Conservation (phyloP, 1,140 invertebrate species). For the Leptinotarsa texana region DNA sequence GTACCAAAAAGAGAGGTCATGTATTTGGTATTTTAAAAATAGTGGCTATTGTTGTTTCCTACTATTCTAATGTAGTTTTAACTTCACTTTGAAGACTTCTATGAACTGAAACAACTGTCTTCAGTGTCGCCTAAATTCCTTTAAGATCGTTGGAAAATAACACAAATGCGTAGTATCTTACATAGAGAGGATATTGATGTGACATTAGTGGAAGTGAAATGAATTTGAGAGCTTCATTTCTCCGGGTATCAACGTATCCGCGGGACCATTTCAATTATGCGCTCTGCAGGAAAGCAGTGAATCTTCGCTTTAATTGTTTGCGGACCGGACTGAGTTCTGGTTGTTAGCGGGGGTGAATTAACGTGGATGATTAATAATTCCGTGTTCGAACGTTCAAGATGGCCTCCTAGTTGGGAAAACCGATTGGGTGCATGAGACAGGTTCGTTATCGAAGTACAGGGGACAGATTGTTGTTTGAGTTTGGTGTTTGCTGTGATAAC, state of each 20-base stretch:
- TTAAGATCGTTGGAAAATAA: too few relatives aligned
- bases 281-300: slow-evolving; percentile 9
- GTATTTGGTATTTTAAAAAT: too few relatives aligned
- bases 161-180: too few relatives aligned
- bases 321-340: neutral
- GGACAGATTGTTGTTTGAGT: neutral
- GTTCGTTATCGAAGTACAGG: neutral
- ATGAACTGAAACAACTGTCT: too few relatives aligned
- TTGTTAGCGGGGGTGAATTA: neutral
- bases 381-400: slow-evolving; percentile 2
- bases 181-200: slow-evolving; percentile 3
- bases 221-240: slow-evolving; percentile 21
- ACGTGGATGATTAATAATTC: slow-evolving; percentile 6
- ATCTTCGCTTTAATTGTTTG: slow-evolving; percentile 18
- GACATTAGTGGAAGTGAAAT: slow-evolving; percentile 6
- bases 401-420: neutral
- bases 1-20: too few relatives aligned
- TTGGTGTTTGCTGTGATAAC: too few relatives aligned
- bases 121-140: too few relatives aligned
- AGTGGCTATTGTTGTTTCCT: too few relatives aligned
- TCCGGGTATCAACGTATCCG: slow-evolving; percentile 19
- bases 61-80: too few relatives aligned
- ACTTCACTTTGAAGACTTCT: too few relatives aligned
- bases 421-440: neutral
- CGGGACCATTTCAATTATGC: slow-evolving; percentile 26